Evolutionary conservation across 1,140 invertebrate species (phyloP).

Genomic region (Halesus radiatus): DNA sequence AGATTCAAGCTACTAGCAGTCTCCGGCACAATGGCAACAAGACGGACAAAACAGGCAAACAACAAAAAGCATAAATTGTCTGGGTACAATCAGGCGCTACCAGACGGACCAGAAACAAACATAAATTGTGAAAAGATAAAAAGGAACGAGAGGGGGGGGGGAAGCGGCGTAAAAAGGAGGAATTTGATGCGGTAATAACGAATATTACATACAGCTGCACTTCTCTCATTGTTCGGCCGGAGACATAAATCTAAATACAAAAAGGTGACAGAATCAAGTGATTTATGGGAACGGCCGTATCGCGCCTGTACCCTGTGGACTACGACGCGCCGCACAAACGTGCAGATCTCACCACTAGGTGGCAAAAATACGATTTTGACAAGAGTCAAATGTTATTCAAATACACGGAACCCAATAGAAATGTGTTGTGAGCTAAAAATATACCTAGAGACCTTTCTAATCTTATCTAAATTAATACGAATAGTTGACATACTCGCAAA

Average conservation of each 20-base stretch:
- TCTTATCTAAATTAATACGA: no score
- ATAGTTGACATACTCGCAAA: no score
- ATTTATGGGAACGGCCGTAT: slow-evolving; percentile 50
- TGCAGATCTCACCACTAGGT: no score
- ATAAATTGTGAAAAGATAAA: slow-evolving; percentile 50
- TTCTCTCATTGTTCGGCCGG: slow-evolving; percentile 53
- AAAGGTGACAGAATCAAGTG: slow-evolving; percentile 54
- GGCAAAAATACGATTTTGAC: no score
- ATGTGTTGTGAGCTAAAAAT: no score
- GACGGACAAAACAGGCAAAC: slow-evolving; percentile 31
- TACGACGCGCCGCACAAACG: background rate
- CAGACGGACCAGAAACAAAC: slow-evolving; percentile 43
- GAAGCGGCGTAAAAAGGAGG: slow-evolving; percentile 45
- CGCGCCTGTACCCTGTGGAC: background rate
- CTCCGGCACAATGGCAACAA: slow-evolving; percentile 18
- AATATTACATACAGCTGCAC: slow-evolving; percentile 58
- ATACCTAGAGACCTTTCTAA: no score
- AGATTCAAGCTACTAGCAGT: background rate
- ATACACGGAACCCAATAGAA: no score
- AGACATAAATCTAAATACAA: slow-evolving; percentile 57
- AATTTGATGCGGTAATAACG: slow-evolving; percentile 58
- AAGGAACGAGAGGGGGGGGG: slow-evolving; percentile 12
- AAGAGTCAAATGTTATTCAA: no score
- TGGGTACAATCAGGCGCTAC: slow-evolving; percentile 41
- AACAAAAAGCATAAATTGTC: slow-evolving; percentile 46